These are phyloP conservation scores for Leucophenga varia DNA, from an alignment of 1,140 invertebrate genomes.

Conservation along the genomic window DNA sequence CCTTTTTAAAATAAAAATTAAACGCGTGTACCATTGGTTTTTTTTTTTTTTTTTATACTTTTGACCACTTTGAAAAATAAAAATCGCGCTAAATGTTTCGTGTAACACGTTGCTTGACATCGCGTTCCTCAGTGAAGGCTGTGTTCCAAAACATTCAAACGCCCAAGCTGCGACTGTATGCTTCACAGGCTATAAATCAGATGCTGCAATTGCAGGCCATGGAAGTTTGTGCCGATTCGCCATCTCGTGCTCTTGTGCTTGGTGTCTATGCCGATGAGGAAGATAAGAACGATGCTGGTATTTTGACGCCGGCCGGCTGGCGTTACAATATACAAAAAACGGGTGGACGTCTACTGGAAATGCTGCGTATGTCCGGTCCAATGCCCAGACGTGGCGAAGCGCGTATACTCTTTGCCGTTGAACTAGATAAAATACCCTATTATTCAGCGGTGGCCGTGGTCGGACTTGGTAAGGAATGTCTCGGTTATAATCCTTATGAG, in stretches of 20 bases:
- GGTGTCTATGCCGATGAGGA: constrained; percentile 53
- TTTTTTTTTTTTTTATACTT: too few species aligned
- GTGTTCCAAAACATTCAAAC: too few species aligned
- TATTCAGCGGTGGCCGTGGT: constrained; percentile 71
- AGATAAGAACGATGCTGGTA: constrained; percentile 43
- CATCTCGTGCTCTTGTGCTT: constrained; percentile 40
- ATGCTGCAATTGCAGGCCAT: constrained; percentile 46
- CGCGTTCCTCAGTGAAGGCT: too few species aligned
- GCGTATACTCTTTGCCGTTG: constrained; percentile 43
- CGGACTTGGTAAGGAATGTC: constrained; percentile 67
- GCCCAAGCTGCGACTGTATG: constrained; percentile 26
- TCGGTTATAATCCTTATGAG: constrained; percentile 66
- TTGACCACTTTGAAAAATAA: too few species aligned
- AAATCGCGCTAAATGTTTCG: too few species aligned
- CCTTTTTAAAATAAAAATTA: too few species aligned
- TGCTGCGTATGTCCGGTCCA: constrained; percentile 49
- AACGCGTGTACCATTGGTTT: too few species aligned
- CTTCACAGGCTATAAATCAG: constrained; percentile 48
- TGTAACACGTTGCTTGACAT: too few species aligned
- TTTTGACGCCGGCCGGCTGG: constrained; percentile 41
- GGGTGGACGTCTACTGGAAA: constrained; percentile 39
- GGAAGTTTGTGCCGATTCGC: constrained; percentile 49
- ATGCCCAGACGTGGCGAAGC: constrained; percentile 49
- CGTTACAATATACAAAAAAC: constrained; percentile 45
- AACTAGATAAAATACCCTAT: constrained; percentile 57